These are phyloP conservation scores for Protomyctophum bolini DNA, from an alignment of 2,113 vertebrate species.

Conservation along the genomic window DNA sequence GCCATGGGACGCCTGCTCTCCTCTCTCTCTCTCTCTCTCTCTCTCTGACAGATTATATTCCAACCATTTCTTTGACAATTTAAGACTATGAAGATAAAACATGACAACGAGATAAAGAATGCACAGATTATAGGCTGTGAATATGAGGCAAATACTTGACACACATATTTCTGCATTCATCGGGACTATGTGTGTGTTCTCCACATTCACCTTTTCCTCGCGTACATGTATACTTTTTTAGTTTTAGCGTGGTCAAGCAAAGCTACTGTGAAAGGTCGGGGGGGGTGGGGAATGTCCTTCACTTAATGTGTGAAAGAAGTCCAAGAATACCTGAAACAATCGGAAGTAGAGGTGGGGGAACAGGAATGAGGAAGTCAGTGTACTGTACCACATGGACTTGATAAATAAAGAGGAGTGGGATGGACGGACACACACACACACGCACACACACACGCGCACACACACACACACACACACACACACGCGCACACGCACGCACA, in stretches of 20 bases:
- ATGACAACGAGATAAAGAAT: no score
- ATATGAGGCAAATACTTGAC: neutral
- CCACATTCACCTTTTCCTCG: neutral
- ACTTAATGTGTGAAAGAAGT: slow-evolving; percentile 4
- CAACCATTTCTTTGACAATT: no score
- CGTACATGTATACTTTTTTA: neutral
- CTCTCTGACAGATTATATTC: no score
- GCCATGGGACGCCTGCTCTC: no score
- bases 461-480: slow-evolving; percentile 47
- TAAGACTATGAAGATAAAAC: no score
- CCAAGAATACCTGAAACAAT: slow-evolving; percentile 22
- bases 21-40: no score
- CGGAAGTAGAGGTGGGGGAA: slow-evolving; percentile 48
- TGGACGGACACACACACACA: slow-evolving; percentile 5
- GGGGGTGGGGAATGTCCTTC: neutral
- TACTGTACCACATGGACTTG: slow-evolving; percentile 89
- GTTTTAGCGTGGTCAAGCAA: neutral
- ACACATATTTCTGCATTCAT: neutral
- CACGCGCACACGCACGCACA: slow-evolving; percentile 53
- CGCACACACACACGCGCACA: slow-evolving; percentile 36
- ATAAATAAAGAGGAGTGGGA: slow-evolving; percentile 78
- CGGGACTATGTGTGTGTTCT: neutral
- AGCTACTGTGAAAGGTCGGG: neutral
- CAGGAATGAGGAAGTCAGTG: slow-evolving; percentile 83
- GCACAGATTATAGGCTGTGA: no score